phyloP scores from a whole-genome alignment of 2,797 vertebrate species.

The Alosa sapidissima region DNA sequence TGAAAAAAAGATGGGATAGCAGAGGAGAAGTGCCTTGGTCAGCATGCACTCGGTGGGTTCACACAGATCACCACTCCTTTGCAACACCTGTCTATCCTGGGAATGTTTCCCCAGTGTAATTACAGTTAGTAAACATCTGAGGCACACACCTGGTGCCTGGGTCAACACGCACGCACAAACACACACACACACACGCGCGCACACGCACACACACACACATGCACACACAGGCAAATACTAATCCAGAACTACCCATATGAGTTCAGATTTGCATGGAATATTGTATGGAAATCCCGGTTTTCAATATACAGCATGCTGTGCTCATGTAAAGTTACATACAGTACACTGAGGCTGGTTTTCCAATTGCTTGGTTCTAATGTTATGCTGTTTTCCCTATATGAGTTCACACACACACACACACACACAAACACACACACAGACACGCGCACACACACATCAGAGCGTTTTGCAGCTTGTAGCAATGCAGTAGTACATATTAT shows the following conservation, averaged over 20 bases:
- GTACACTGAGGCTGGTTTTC: too few relatives aligned
- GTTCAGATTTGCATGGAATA: background rate
- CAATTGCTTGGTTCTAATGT: too few relatives aligned
- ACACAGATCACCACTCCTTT: background rate
- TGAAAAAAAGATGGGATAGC: background rate
- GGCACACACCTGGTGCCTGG: slow-evolving; percentile 56
- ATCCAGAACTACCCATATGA: background rate
- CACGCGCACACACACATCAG: background rate
- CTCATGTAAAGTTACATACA: too few relatives aligned
- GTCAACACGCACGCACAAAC: background rate
- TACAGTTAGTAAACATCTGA: slow-evolving; percentile 58
- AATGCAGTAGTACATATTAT: background rate
- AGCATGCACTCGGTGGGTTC: background rate
- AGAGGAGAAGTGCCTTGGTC: background rate
- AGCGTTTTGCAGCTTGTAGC: too few relatives aligned
- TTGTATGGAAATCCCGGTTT: background rate
- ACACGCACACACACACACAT: background rate
- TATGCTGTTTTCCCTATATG: too few relatives aligned
- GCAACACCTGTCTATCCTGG: slow-evolving; percentile 49
- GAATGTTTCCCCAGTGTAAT: slow-evolving; percentile 60
- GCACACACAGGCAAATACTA: background rate
- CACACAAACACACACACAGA: slow-evolving; percentile 11
- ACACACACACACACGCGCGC: background rate
- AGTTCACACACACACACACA: background rate
- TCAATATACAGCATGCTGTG: background rate